phyloP scores from a whole-genome alignment of 2,888 invertebrate species.

The Mythimna lalbum region DNA sequence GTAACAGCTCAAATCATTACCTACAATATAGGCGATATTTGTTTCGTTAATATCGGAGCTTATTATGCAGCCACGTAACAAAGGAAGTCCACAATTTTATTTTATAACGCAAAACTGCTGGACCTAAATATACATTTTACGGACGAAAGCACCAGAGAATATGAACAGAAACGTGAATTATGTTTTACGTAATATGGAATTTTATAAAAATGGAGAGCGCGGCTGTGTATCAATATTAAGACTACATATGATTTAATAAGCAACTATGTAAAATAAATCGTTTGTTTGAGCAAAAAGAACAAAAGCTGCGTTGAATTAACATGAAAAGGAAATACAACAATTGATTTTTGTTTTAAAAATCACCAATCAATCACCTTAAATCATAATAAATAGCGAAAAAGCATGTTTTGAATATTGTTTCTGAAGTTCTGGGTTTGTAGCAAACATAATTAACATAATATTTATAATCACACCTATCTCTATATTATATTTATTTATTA shows the following conservation, averaged over 20 bases:
- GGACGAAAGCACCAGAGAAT: constrained; percentile 36
- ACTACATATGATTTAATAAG: constrained; percentile 28
- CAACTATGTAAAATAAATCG: constrained; percentile 17
- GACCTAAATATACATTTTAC: constrained; percentile 54
- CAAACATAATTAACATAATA: not conserved
- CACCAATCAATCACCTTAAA: too few relatives aligned
- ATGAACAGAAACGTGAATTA: constrained; percentile 48
- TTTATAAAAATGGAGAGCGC: constrained; percentile 37
- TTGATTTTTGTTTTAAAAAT: not conserved
- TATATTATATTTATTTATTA: too few relatives aligned
- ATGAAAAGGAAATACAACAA: not conserved
- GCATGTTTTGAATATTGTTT: constrained; percentile 5
- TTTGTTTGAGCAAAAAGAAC: constrained; percentile 18
- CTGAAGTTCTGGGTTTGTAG: not conserved
- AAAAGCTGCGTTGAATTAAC: constrained; percentile 7
- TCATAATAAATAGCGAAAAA: not conserved
- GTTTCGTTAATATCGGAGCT: constrained; percentile 54
- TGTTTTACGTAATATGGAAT: constrained; percentile 43
- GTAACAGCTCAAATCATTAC: constrained; percentile 72
- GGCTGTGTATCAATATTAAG: constrained; percentile 15
- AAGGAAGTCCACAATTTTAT: constrained; percentile 54
- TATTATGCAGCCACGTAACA: constrained; percentile 50
- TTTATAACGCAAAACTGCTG: constrained; percentile 44
- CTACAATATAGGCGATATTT: constrained; percentile 61
- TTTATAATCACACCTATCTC: not conserved